A percentile compares a stretch with the other conserved stretches of the same genome.
phyloP scores from a whole-genome alignment of 1,140 invertebrate genomes.

The Diorhabda elongata region DNA sequence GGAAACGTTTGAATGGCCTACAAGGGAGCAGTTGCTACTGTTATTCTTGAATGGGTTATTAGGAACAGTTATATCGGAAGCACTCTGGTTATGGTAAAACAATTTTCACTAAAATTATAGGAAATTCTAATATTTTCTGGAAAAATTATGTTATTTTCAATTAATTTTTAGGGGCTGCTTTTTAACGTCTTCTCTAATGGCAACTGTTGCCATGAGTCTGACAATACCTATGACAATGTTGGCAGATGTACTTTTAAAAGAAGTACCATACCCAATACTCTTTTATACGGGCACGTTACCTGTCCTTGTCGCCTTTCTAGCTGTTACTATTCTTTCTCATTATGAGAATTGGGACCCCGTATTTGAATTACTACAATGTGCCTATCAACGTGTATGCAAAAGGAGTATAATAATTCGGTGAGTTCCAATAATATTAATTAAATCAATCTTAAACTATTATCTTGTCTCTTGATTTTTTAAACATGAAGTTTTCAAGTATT shows the following conservation, averaged over 20 bases:
- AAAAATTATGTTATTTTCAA: no score
- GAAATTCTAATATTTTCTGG: background rate
- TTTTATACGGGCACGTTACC: constrained; percentile 79
- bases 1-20: constrained; percentile 81
- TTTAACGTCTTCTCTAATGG: constrained; percentile 81
- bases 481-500: no score
- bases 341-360: constrained; percentile 86
- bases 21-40: constrained; percentile 69
- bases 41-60: constrained; percentile 81
- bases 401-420: constrained; percentile 37
- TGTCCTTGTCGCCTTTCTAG: constrained; percentile 73
- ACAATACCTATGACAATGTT: constrained; percentile 83
- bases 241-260: constrained; percentile 73
- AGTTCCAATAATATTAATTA: background rate
- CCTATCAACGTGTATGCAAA: constrained; percentile 36
- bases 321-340: constrained; percentile 69
- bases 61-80: constrained; percentile 81
- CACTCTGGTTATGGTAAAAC: constrained; percentile 79
- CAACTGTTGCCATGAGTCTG: constrained; percentile 75
- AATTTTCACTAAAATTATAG: background rate
- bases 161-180: constrained; percentile 73
- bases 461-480: no score
- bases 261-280: constrained; percentile 65
- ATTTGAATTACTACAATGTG: constrained; percentile 58
- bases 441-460: background rate